Evolutionary conservation across 2,797 vertebrate species (phyloP).

Genomic region (Tinamus major): DNA sequence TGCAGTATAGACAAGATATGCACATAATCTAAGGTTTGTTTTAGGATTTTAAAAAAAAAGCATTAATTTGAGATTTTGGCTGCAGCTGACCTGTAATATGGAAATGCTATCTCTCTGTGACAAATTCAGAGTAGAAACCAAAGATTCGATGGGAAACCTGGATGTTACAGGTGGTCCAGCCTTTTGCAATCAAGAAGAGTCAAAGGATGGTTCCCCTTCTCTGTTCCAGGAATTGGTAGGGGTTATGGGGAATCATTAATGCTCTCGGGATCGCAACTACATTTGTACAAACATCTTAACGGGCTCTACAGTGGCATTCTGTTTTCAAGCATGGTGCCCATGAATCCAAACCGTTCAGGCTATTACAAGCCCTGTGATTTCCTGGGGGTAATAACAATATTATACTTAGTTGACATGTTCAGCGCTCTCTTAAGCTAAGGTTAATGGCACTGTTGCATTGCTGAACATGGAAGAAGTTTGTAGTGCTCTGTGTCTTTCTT

Average conservation of each 20-base stretch:
- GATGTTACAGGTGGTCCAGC: background rate
- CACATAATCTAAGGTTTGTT: background rate
- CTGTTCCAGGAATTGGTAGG: background rate
- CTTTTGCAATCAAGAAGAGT: background rate
- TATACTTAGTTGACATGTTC: background rate
- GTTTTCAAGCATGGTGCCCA: background rate
- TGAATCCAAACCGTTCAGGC: background rate
- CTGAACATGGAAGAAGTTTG: too few relatives aligned
- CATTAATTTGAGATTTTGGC: background rate
- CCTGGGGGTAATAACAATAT: background rate
- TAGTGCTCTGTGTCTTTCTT: too few relatives aligned
- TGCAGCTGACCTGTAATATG: background rate
- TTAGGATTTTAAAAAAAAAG: background rate
- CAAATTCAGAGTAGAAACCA: background rate
- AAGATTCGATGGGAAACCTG: background rate
- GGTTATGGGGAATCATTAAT: too few relatives aligned
- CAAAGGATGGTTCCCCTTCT: background rate
- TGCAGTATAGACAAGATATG: background rate
- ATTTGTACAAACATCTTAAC: background rate
- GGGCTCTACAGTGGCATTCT: background rate
- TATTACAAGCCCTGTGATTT: background rate
- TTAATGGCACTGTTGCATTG: background rate
- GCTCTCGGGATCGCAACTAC: fast-evolving
- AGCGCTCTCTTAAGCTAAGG: background rate
- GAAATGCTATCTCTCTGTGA: background rate